Percentiles rank a stretch among this genome's conserved stretches.
These are phyloP conservation scores for rabbit (Oryctolagus cuniculus) DNA, from an alignment of 2,113 vertebrate genomes.

Conservation along the genomic window mOryCun1.1 NC_091433.1:57040501-57041000, in stretches of 20 bases:
- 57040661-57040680: background rate
- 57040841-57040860: background rate
- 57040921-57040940: background rate
- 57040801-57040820: background rate
- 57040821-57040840: background rate
- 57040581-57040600: constrained; percentile 22
- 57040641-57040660: background rate
- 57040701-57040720: background rate
- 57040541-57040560: constrained; percentile 42
- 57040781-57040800: background rate
- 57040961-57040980: background rate
- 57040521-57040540: constrained; percentile 27
- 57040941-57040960: background rate
- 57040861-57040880: accelerated
- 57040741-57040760: background rate
- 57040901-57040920: background rate
- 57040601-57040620: constrained; percentile 42
- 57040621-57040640: background rate
- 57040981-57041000: too few species aligned
- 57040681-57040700: background rate
- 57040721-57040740: background rate
- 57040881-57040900: background rate
- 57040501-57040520: background rate
- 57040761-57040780: background rate
- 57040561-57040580: background rate